Conservation (phyloP, 2,797 vertebrate genomes). For the Ctenochaetus hawaiiensis region DNA sequence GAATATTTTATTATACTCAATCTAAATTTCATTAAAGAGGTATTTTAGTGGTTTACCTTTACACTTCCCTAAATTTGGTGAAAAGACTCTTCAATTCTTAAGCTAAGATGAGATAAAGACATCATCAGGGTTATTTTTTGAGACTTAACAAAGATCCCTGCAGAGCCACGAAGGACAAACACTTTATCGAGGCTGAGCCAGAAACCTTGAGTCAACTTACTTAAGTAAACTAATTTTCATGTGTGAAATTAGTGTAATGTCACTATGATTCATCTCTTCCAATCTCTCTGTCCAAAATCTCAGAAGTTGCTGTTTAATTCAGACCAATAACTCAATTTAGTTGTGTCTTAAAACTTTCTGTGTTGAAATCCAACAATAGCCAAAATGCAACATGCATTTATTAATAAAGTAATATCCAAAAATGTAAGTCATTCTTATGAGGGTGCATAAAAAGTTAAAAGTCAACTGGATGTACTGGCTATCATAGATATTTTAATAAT, state of each 20-base stretch:
- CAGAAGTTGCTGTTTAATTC: slow-evolving; percentile 29
- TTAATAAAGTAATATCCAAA: background rate
- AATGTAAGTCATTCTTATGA: slow-evolving; percentile 4
- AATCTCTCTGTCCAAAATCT: slow-evolving; percentile 12
- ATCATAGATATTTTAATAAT: background rate
- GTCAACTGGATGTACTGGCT: no score
- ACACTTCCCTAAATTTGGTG: background rate
- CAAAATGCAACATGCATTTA: background rate
- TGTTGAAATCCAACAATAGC: background rate
- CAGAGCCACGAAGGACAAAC: slow-evolving; percentile 20
- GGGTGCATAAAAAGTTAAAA: background rate
- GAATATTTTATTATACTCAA: slow-evolving; percentile 1
- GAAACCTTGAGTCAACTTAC: background rate
- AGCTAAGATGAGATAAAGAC: background rate
- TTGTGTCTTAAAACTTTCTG: background rate
- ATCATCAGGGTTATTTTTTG: background rate
- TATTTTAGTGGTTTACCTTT: background rate
- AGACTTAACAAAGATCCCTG: background rate
- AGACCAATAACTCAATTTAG: background rate
- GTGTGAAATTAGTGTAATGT: slow-evolving; percentile 21
- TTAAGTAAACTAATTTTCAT: background rate
- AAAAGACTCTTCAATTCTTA: background rate
- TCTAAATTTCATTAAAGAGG: background rate
- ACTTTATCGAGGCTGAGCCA: background rate
- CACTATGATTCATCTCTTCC: slow-evolving; percentile 25